A percentile compares a stretch with the other conserved stretches of the same genome.
Evolutionary conservation across 2,113 vertebrate genomes (phyloP).

Genomic region (Todiramphus saurophagus): DNA sequence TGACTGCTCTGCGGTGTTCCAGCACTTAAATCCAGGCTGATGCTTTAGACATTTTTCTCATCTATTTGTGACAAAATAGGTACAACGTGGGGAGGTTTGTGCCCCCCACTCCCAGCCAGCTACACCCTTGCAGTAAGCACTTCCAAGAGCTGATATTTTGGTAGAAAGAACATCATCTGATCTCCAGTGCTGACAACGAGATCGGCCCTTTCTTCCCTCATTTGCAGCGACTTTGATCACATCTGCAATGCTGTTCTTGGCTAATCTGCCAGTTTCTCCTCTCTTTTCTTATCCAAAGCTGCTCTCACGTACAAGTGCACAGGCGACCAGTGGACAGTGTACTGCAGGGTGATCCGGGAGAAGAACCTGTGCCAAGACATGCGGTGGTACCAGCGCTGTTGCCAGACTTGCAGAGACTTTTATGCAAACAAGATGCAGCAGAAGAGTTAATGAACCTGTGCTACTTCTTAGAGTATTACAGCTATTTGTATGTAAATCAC

Average conservation of each 20-base stretch:
- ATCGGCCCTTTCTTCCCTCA: neutral
- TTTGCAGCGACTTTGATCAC: neutral
- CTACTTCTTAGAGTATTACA: slow-evolving; percentile 46
- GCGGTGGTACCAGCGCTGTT: slow-evolving; percentile 97
- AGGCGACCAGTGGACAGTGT: slow-evolving; percentile 95
- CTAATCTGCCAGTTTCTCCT: slow-evolving; percentile 5
- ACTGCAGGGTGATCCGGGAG: slow-evolving; percentile 90
- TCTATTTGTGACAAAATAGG: neutral
- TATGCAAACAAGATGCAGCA: slow-evolving; percentile 88
- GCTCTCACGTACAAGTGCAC: slow-evolving; percentile 94
- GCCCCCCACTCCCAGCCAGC: neutral
- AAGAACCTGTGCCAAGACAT: slow-evolving; percentile 96
- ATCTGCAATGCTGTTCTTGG: neutral
- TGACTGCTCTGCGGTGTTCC: neutral
- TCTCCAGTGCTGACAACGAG: neutral
- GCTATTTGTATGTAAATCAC: slow-evolving; percentile 63
- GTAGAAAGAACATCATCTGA: neutral
- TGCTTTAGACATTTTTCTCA: neutral
- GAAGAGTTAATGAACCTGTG: slow-evolving; percentile 74
- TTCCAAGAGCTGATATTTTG: neutral
- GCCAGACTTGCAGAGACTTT: slow-evolving; percentile 95
- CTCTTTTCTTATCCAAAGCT: slow-evolving; percentile 73
- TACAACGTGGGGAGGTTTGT: neutral
- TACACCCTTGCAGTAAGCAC: neutral
- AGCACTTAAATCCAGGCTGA: neutral